Evolutionary conservation across 2,888 invertebrate genomes (phyloP).

Genomic region (Caenorhabditis sp.): DNA sequence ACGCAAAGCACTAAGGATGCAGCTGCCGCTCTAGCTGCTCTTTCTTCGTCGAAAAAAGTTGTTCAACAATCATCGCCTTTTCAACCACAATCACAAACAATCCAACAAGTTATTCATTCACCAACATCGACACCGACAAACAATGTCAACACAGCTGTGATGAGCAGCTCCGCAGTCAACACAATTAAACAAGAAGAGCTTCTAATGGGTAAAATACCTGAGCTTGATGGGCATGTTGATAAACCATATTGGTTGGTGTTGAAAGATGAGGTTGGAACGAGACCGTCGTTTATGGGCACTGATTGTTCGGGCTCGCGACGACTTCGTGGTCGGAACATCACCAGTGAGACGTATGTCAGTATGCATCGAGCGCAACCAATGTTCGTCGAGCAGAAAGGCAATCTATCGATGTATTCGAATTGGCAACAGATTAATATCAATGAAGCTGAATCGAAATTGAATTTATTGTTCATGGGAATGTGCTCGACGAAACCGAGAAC

Average conservation of each 20-base stretch:
- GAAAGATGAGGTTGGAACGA: conserved; percentile 33
- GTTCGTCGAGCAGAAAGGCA: conserved; percentile 79
- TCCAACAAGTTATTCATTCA: too few species aligned
- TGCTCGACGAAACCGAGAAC: conserved; percentile 40
- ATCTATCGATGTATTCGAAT: conserved; percentile 92
- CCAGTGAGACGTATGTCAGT: conserved; percentile 82
- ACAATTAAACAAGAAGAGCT: background rate
- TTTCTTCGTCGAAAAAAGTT: background rate
- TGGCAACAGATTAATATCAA: conserved; percentile 74
- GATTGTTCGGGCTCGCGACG: conserved; percentile 20
- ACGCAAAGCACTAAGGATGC: conserved; percentile 8
- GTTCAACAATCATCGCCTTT: background rate
- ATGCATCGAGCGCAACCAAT: conserved; percentile 92
- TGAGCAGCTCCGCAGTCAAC: background rate
- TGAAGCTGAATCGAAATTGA: conserved; percentile 49
- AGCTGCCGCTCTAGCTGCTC: background rate
- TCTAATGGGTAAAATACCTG: background rate
- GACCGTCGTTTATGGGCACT: conserved; percentile 37
- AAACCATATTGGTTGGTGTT: conserved; percentile 39
- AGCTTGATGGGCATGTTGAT: conserved; percentile 24
- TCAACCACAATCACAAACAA: background rate
- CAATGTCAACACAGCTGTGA: background rate
- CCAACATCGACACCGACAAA: background rate
- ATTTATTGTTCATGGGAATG: conserved; percentile 53
- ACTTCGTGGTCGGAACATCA: conserved; percentile 47